A percentile compares a stretch with the other conserved stretches of the same genome.
Conservation (phyloP, 2,113 vertebrate species). For the Microtus richardsoni region DNA sequence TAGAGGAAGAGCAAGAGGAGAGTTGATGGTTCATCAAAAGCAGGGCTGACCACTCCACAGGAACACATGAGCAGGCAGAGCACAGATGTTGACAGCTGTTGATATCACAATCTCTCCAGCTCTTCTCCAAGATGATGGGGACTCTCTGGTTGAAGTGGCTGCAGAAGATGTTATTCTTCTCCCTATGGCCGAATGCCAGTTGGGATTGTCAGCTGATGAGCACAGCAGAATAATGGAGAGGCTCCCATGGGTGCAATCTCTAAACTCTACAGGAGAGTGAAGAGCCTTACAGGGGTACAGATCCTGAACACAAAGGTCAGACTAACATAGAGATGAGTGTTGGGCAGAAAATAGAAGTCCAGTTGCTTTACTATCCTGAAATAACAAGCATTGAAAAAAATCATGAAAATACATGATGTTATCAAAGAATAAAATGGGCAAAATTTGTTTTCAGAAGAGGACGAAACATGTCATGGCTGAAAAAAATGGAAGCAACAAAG, state of each 20-base stretch:
- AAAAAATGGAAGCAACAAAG: background rate
- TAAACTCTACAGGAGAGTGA: background rate
- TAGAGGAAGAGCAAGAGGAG: background rate
- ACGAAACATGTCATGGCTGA: background rate
- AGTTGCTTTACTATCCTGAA: background rate
- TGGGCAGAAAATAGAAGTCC: background rate
- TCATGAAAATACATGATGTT: background rate
- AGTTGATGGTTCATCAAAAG: background rate
- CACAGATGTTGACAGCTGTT: background rate
- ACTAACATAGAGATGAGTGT: background rate
- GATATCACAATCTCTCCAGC: background rate
- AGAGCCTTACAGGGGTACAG: background rate
- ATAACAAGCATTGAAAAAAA: background rate
- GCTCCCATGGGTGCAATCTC: too few relatives aligned
- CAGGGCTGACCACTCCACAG: too few relatives aligned
- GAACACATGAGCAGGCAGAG: background rate
- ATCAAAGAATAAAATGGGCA: background rate
- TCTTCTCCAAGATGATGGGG: background rate
- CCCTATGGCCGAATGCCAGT: background rate
- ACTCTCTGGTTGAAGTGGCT: background rate
- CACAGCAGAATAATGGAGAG: background rate
- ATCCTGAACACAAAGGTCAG: background rate
- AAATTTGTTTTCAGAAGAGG: background rate
- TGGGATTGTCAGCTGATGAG: background rate
- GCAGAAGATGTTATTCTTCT: background rate